Percentiles rank a stretch among this genome's conserved stretches.
phyloP scores from a whole-genome alignment of 2,888 invertebrate species.

The Cecidostiba fungosa region DNA sequence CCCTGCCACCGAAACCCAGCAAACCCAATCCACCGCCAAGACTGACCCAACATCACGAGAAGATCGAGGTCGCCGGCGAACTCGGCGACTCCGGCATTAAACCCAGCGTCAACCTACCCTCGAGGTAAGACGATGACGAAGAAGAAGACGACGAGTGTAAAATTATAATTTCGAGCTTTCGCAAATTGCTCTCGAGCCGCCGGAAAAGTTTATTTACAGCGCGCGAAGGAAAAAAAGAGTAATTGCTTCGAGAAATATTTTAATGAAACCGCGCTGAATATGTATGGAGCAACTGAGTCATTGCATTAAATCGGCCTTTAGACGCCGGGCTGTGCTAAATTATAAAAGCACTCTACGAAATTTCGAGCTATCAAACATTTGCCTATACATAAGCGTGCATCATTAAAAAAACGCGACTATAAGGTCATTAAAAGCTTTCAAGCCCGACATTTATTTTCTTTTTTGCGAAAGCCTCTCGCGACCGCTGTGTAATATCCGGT shows the following conservation, averaged over 20 bases:
- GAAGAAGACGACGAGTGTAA: background rate
- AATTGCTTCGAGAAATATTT: background rate
- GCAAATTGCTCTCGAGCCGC: background rate
- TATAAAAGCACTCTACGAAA: too few relatives aligned
- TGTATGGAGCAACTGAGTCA: background rate
- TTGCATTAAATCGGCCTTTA: too few relatives aligned
- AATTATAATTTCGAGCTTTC: background rate
- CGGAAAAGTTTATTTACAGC: too few relatives aligned
- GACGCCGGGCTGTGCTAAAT: too few relatives aligned
- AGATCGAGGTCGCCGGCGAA: constrained; percentile 69
- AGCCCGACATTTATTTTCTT: too few relatives aligned
- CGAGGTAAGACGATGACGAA: constrained; percentile 69
- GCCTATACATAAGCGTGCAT: too few relatives aligned
- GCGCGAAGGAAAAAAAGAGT: too few relatives aligned
- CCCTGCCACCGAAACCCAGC: constrained; percentile 90
- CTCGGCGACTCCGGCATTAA: constrained; percentile 70
- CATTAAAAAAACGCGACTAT: too few relatives aligned
- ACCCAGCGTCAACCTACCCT: constrained; percentile 65
- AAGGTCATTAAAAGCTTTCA: too few relatives aligned
- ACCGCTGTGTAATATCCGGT: too few relatives aligned
- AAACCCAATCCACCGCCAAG: constrained; percentile 79
- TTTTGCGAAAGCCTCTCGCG: too few relatives aligned
- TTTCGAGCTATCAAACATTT: too few relatives aligned
- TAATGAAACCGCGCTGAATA: background rate
- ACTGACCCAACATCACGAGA: constrained; percentile 75